phyloP scores from a whole-genome alignment of 2,797 vertebrate genomes.

The Tokudaia tokunoshimensis region DNA sequence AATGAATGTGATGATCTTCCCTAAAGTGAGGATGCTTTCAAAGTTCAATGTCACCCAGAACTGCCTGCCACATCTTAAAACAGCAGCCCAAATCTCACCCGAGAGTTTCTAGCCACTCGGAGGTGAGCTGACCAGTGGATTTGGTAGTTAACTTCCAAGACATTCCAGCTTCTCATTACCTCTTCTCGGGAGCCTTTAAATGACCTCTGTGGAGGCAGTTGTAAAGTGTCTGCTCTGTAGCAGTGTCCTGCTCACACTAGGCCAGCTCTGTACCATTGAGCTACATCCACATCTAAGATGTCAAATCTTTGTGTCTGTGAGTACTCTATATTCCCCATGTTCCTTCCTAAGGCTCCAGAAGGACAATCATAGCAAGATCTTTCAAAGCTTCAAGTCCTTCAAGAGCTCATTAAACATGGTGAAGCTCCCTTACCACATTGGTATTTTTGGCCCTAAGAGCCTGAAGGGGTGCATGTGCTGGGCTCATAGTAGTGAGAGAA shows the following conservation, averaged over 20 bases:
- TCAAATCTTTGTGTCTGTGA: not conserved
- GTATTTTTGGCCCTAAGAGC: not conserved
- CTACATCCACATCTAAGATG: not conserved
- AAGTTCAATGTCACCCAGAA: not conserved
- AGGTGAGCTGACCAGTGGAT: not conserved
- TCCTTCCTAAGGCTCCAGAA: not conserved
- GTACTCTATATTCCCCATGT: not conserved
- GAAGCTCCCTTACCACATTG: rapidly evolving
- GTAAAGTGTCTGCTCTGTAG: not conserved
- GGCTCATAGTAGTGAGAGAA: not conserved
- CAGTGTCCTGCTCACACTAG: no score
- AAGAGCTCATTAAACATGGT: not conserved
- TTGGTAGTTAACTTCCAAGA: not conserved
- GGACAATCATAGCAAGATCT: not conserved
- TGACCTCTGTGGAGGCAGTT: not conserved
- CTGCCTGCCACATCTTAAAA: not conserved
- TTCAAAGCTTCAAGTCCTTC: not conserved
- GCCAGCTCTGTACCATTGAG: not conserved
- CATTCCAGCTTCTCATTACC: no score
- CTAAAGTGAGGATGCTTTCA: not conserved
- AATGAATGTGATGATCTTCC: not conserved
- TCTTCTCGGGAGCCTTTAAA: not conserved
- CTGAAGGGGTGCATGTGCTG: not conserved
- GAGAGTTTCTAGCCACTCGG: not conserved
- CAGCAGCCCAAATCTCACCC: not conserved